Conservation (phyloP, 1,140 invertebrate species). For the Neodiprion fabricii region DNA sequence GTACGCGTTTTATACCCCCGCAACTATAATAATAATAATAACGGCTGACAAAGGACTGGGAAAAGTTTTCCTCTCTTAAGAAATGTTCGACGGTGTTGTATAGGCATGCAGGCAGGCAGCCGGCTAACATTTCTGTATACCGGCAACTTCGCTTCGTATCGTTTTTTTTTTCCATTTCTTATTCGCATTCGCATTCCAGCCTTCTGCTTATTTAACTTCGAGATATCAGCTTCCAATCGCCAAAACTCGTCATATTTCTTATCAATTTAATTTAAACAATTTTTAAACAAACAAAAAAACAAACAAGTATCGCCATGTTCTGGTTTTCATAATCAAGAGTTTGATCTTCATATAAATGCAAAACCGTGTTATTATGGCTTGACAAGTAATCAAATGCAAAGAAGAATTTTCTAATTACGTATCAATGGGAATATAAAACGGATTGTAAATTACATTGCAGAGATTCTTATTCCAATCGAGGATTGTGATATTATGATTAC, state of each 20-base stretch:
- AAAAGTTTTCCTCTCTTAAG: background rate
- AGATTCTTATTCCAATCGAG: too few relatives aligned
- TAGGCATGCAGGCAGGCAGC: background rate
- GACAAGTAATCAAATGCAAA: background rate
- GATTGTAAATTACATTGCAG: background rate
- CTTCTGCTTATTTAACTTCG: background rate
- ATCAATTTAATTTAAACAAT: background rate
- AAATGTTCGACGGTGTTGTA: background rate
- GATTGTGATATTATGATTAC: too few relatives aligned
- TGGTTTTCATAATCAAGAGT: background rate
- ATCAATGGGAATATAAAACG: background rate
- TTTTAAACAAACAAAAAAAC: background rate
- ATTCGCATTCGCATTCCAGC: background rate
- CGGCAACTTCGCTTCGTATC: background rate
- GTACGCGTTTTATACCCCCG: background rate
- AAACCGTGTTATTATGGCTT: background rate
- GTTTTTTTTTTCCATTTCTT: background rate
- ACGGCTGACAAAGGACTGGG: background rate
- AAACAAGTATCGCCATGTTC: too few relatives aligned
- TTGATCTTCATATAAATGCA: background rate
- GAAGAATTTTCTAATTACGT: background rate
- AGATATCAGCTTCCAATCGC: background rate
- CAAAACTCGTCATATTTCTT: background rate
- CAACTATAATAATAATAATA: background rate
- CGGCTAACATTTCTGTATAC: background rate